A percentile compares a stretch with the other conserved stretches of the same genome.
These are phyloP conservation scores for Amiota communis DNA, from an alignment of 2,888 invertebrate genomes.

Conservation along the genomic window DNA sequence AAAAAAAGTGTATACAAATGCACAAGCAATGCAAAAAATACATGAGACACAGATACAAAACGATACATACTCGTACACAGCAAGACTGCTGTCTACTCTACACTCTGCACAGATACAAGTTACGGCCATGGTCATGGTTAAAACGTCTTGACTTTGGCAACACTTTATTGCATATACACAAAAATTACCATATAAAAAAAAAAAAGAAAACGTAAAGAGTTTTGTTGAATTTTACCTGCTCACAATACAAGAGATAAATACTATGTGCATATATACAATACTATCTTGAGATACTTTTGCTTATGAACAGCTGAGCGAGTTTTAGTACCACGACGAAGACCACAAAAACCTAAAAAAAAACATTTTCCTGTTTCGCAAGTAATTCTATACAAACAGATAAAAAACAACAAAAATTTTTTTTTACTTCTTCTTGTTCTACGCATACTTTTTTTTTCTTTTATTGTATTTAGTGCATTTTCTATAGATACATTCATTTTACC, in stretches of 20 bases:
- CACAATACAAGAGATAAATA: background rate
- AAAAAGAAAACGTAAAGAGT: background rate
- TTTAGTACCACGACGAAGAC: background rate
- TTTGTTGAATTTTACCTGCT: background rate
- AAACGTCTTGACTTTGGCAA: slow-evolving; percentile 21
- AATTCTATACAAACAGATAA: slow-evolving; percentile 12
- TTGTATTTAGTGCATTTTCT: slow-evolving; percentile 10
- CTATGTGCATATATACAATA: background rate
- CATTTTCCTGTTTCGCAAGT: slow-evolving; percentile 25
- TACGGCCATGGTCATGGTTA: slow-evolving; percentile 51
- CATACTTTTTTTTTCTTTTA: background rate
- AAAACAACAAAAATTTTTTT: background rate
- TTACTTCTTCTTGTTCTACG: background rate
- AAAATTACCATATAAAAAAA: slow-evolving; percentile 22
- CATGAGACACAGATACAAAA: background rate
- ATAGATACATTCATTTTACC: slow-evolving; percentile 15
- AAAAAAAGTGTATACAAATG: background rate
- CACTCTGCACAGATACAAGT: slow-evolving; percentile 52
- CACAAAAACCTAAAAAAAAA: background rate
- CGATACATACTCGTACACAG: slow-evolving; percentile 7
- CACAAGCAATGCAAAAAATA: background rate
- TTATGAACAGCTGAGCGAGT: slow-evolving; percentile 25
- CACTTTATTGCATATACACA: slow-evolving; percentile 20
- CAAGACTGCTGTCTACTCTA: background rate
- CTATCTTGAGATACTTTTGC: slow-evolving; percentile 13